phyloP scores from a whole-genome alignment of 2,797 vertebrate genomes.

The Anguilla pacifica region DNA sequence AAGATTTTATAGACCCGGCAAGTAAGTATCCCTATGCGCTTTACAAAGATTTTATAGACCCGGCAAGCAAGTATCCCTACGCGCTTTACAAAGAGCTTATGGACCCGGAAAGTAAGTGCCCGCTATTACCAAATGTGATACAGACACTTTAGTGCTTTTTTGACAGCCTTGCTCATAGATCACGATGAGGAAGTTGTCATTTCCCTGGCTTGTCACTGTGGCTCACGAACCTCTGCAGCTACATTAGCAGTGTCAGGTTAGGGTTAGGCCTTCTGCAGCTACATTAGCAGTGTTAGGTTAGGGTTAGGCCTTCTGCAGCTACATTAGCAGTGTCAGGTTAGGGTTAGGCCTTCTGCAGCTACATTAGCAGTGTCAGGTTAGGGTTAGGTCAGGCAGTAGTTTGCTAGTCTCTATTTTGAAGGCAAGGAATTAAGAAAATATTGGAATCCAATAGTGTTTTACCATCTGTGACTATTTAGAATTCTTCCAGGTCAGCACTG shows the following conservation, averaged over 20 bases:
- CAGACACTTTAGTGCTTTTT: neutral
- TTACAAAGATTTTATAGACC: conserved; percentile 77
- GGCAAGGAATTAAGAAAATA: neutral
- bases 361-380: neutral
- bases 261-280: no score
- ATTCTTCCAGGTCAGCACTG: neutral
- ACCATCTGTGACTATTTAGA: neutral
- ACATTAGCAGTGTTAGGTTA: neutral
- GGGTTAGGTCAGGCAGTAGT: neutral
- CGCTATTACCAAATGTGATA: neutral
- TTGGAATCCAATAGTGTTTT: neutral
- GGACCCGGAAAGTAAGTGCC: conserved; percentile 61
- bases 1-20: conserved; percentile 74
- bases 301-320: no score
- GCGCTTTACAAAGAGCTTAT: conserved; percentile 77
- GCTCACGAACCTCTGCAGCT: neutral
- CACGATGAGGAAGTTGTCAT: neutral
- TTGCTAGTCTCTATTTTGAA: neutral
- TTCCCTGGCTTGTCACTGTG: neutral
- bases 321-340: no score
- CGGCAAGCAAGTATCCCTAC: conserved; percentile 61
- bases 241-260: neutral
- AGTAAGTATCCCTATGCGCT: conserved; percentile 61
- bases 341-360: neutral
- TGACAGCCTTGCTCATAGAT: neutral